Evolutionary conservation across 2,113 vertebrate genomes (phyloP).

Genomic region (Megaceryle torquata): DNA sequence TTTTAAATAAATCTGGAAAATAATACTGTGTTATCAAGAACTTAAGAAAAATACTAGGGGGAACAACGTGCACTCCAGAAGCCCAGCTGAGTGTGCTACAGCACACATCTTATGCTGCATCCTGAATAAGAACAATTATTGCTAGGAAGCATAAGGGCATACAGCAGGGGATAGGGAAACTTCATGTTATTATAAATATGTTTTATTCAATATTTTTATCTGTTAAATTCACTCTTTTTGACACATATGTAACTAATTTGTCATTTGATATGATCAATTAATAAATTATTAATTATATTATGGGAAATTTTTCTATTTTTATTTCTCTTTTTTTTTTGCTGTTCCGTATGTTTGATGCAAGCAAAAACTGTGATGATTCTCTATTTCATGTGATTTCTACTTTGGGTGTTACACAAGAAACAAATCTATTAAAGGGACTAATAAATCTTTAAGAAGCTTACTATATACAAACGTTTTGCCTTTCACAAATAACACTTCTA

Average conservation of each 20-base stretch:
- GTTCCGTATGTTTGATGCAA: background rate
- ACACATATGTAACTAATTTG: background rate
- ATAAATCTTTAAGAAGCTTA: background rate
- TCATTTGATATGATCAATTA: slow-evolving; percentile 22
- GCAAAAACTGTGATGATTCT: background rate
- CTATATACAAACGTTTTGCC: background rate
- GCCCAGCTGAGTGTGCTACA: background rate
- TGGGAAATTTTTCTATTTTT: background rate
- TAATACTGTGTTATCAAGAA: background rate
- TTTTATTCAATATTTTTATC: background rate
- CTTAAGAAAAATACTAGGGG: background rate
- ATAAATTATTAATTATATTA: background rate
- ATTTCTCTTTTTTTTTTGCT: background rate
- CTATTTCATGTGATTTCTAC: background rate
- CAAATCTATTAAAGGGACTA: background rate
- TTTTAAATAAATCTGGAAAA: background rate
- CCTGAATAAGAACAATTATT: slow-evolving; percentile 38
- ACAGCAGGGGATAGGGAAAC: background rate
- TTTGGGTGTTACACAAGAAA: background rate
- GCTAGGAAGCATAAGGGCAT: slow-evolving; percentile 3
- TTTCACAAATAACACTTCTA: background rate
- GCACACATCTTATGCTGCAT: background rate
- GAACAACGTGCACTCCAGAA: background rate
- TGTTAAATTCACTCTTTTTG: background rate
- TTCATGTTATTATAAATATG: background rate